A percentile compares a stretch with the other conserved stretches of the same genome.
These are phyloP conservation scores for Napeogenes sylphis DNA, from an alignment of 2,888 invertebrate genomes.

Conservation along the genomic window DNA sequence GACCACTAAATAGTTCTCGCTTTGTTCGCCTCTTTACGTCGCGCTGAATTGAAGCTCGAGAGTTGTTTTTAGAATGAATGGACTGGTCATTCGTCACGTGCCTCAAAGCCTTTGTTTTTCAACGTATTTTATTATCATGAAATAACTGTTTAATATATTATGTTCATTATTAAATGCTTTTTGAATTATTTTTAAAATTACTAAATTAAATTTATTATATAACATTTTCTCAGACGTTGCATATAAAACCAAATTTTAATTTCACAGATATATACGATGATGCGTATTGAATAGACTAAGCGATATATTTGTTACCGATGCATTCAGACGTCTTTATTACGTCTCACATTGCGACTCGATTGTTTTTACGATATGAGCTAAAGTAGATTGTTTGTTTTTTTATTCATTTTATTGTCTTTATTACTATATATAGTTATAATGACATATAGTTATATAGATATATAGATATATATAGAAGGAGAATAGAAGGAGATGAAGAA, in stretches of 20 bases:
- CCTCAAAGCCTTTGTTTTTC: not conserved
- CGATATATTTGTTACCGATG: not conserved
- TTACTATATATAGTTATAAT: too few species aligned
- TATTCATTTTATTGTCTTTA: too few species aligned
- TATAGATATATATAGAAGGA: too few species aligned
- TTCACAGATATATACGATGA: not conserved
- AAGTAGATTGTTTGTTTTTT: not conserved
- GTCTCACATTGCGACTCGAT: not conserved
- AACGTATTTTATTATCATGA: conserved; percentile 3
- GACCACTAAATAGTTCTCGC: conserved; percentile 4
- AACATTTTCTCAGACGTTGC: not conserved
- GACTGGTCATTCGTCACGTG: conserved; percentile 3
- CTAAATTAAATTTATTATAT: too few species aligned
- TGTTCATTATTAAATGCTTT: too few species aligned
- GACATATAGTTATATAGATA: too few species aligned
- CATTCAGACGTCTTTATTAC: conserved; percentile 5
- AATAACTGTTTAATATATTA: too few species aligned
- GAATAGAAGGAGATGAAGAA: too few species aligned
- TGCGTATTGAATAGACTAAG: not conserved
- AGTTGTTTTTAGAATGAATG: conserved; percentile 1
- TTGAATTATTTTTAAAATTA: too few species aligned
- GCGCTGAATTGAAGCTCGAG: conserved; percentile 4
- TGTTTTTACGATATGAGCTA: not conserved
- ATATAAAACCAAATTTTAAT: not conserved
- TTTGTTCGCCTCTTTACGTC: conserved; percentile 6